Conservation (phyloP, 2,888 invertebrate genomes). For the Synanthedon myopaeformis region DNA sequence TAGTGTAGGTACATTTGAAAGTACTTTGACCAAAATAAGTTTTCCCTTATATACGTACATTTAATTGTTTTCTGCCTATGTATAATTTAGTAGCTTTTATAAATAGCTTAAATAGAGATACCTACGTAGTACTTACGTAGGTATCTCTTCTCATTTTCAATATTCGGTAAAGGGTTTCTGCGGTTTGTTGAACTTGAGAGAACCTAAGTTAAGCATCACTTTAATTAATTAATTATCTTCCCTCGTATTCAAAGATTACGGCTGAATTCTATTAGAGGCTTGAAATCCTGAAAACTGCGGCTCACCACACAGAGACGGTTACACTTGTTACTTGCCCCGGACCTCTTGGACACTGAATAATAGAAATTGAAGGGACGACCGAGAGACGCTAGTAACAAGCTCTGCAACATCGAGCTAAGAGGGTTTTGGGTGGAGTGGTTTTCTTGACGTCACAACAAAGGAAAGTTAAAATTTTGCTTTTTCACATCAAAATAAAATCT, state of each 20-base stretch:
- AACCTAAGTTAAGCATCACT: background rate
- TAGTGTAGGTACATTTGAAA: no score
- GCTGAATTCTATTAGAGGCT: constrained; percentile 1
- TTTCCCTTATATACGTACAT: no score
- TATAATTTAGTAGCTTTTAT: no score
- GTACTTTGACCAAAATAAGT: no score
- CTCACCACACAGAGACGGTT: background rate
- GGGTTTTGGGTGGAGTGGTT: background rate
- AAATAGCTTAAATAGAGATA: background rate
- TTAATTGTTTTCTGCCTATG: no score
- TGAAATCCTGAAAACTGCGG: constrained; percentile 1
- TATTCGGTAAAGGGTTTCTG: background rate
- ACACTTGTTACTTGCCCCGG: constrained; percentile 4
- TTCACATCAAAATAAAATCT: no score
- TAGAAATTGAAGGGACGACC: constrained; percentile 17
- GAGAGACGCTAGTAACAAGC: background rate
- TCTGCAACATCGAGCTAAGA: background rate
- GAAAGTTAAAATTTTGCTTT: no score
- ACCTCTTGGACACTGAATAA: constrained; percentile 21
- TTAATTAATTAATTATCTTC: constrained; percentile 2
- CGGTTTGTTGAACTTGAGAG: background rate
- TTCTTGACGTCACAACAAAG: no score
- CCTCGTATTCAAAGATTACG: background rate
- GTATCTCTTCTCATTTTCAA: background rate
- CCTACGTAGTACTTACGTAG: background rate